These are phyloP conservation scores for Oeneis ivallda DNA, from an alignment of 2,888 invertebrate genomes.

Conservation along the genomic window DNA sequence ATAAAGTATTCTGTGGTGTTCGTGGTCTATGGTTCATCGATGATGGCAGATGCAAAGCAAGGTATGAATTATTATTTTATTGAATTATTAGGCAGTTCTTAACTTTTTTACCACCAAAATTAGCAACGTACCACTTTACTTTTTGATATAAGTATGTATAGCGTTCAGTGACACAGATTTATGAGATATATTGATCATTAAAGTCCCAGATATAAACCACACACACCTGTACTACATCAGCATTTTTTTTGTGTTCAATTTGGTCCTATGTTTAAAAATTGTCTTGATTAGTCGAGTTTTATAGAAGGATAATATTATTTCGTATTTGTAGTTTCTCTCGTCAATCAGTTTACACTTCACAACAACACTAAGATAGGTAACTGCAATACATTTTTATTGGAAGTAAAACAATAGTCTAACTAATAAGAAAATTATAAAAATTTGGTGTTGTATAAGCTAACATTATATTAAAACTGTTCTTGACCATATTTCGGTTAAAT, in stretches of 20 bases:
- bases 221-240: slow-evolving; percentile 30
- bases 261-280: background rate
- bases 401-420: background rate
- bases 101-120: background rate
- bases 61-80: slow-evolving; percentile 48
- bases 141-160: background rate
- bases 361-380: background rate
- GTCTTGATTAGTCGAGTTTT: background rate
- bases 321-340: background rate
- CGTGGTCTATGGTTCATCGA: slow-evolving; percentile 41
- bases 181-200: background rate
- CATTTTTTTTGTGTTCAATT: slow-evolving; percentile 27
- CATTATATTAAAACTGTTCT: too few relatives aligned
- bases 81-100: slow-evolving; percentile 39
- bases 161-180: background rate
- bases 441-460: background rate
- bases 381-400: background rate
- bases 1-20: too few relatives aligned
- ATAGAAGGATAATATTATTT: background rate
- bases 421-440: background rate
- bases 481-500: too few relatives aligned
- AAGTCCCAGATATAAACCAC: slow-evolving; percentile 28
- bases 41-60: slow-evolving; percentile 80
- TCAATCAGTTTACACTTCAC: background rate
- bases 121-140: background rate